Conservation (phyloP, 2,888 invertebrate species). For the Drosophila bunnanda region DNA sequence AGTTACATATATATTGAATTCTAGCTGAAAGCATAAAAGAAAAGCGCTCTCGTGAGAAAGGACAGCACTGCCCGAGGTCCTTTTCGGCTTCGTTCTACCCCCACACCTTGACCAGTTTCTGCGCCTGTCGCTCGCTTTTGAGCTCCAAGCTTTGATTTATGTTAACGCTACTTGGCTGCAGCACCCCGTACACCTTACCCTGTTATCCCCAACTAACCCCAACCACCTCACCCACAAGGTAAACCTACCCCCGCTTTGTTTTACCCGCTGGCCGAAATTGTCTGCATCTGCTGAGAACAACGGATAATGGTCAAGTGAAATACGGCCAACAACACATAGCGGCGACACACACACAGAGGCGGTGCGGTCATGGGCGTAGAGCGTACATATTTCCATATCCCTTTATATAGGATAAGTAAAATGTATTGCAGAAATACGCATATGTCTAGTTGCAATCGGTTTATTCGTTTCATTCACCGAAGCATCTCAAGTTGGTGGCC, state of each 20-base stretch:
- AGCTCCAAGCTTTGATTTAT: constrained; percentile 74
- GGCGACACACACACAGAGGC: constrained; percentile 1
- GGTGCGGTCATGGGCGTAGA: constrained; percentile 8
- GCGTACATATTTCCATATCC: not conserved
- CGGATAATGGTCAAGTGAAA: constrained; percentile 71
- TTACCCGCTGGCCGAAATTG: constrained; percentile 53
- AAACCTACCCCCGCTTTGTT: not conserved
- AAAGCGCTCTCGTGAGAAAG: not conserved
- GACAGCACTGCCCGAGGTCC: constrained; percentile 8
- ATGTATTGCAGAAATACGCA: not conserved
- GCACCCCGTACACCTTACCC: not conserved
- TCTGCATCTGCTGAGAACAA: constrained; percentile 72
- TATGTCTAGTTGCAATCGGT: no score
- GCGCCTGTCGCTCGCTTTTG: constrained; percentile 73
- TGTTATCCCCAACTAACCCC: not conserved
- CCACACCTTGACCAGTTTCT: constrained; percentile 35
- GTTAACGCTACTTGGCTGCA: constrained; percentile 58
- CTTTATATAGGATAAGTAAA: not conserved
- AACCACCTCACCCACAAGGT: not conserved
- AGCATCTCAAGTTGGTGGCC: constrained; percentile 53
- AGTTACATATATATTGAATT: no score
- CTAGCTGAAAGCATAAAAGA: not conserved
- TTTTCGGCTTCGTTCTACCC: constrained; percentile 21
- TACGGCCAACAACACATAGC: constrained; percentile 47
- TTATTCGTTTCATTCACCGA: not conserved